These are phyloP conservation scores for Charadrius vociferus DNA, from an alignment of 2,113 vertebrate species.

Conservation along the genomic window DNA sequence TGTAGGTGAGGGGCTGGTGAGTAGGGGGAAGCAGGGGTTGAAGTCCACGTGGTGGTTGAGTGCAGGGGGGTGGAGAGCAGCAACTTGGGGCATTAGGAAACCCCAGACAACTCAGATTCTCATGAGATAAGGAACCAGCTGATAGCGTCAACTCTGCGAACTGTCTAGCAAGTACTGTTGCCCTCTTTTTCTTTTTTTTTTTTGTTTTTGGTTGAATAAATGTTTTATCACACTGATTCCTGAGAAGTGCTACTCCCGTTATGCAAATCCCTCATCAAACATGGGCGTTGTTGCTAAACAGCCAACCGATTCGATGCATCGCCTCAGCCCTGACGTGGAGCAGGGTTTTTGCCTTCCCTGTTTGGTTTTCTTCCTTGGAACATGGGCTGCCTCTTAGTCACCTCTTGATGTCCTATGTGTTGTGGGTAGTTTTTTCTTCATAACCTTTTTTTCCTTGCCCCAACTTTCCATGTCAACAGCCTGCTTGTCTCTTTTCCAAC, in stretches of 20 bases:
- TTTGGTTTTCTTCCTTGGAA: background rate
- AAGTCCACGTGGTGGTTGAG: rapidly evolving
- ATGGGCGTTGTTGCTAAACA: background rate
- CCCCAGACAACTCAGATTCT: background rate
- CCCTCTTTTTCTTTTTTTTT: background rate
- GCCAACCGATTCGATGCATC: rapidly evolving
- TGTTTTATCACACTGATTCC: background rate
- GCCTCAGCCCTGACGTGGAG: background rate
- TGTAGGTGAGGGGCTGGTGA: background rate
- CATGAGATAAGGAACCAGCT: background rate
- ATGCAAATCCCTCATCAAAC: rapidly evolving
- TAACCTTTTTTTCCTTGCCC: background rate
- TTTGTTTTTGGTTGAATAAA: background rate
- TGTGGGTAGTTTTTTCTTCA: background rate
- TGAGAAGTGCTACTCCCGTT: background rate
- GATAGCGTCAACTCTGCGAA: background rate
- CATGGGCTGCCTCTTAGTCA: background rate
- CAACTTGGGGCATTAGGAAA: background rate
- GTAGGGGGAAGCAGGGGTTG: background rate
- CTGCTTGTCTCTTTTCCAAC: background rate
- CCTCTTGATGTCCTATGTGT: background rate
- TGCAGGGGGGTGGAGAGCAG: background rate
- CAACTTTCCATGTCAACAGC: background rate
- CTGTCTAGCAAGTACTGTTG: background rate
- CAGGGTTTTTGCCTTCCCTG: background rate